A percentile compares a stretch with the other conserved stretches of the same genome.
Evolutionary conservation across 2,797 vertebrate species (phyloP).

Genomic region (Halcyon smyrnensis): DNA sequence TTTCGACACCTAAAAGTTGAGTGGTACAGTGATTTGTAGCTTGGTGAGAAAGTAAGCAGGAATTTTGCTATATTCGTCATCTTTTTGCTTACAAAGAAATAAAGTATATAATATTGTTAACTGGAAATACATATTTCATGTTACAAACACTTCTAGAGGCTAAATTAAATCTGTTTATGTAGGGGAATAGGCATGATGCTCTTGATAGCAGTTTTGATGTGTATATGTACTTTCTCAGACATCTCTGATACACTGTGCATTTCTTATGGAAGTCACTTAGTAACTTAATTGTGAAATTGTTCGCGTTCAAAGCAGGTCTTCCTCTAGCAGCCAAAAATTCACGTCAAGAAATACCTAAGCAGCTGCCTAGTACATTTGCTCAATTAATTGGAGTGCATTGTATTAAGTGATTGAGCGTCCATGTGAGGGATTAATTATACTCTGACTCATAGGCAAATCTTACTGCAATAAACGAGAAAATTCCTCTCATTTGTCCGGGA

Average conservation of each 20-base stretch:
- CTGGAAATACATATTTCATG: not conserved
- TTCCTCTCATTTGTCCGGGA: not conserved
- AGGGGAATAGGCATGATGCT: not conserved
- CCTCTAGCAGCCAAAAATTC: not conserved
- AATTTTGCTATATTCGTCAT: not conserved
- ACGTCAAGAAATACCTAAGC: not conserved
- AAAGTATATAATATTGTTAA: constrained; percentile 7
- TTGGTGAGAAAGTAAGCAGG: not conserved
- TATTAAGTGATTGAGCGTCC: not conserved
- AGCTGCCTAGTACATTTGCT: not conserved
- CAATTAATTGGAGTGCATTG: not conserved
- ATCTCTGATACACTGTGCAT: not conserved
- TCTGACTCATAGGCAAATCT: not conserved
- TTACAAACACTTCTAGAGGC: not conserved
- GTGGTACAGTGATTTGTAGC: not conserved
- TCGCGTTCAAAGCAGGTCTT: not conserved
- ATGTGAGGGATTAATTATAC: not conserved
- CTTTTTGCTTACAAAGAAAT: not conserved
- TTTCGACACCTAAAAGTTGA: not conserved
- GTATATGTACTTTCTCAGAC: not conserved
- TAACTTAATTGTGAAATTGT: not conserved
- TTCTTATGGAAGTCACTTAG: not conserved
- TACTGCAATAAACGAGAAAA: not conserved
- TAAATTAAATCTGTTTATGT: not conserved
- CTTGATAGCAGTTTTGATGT: not conserved